Base-by-base conservation (phyloP, 2,888 invertebrate genomes). In the Hetaerina titia region DNA sequence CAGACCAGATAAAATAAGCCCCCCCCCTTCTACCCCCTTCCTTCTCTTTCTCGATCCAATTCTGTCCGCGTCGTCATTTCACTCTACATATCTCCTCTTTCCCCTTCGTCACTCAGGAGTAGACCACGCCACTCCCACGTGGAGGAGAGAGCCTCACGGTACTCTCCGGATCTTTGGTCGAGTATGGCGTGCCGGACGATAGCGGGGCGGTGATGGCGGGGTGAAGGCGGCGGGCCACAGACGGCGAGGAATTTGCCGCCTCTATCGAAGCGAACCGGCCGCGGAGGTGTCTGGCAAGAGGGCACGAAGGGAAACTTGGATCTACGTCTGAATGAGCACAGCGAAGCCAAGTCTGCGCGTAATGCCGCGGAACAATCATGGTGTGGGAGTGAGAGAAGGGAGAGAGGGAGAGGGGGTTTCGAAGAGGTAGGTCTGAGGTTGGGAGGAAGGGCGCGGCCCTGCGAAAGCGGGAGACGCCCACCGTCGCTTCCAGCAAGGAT, bases 281-380 rank as follows among this genome's bases (percentile, higher is more conserved):
- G 69, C 22, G 69, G 31, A 11, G 8, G 57, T 56, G 89, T 57
- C 89, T 57, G 57, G 89, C 57, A 17, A 89, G 56, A 9, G 25
- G 22, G 31, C 69, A 69, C 69, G 69, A 22, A 19, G 7, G 58
- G n/a, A 89, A 58, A 58, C 89, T 57, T 89, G 89, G 89, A 89
- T 89, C 57, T 58, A 19, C 56, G 56, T 89, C 57, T 81, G 89
- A 89, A 89, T 58, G 58, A n/a, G 58, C 89, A 89, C 7, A 25
- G 11, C 81, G 81, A 81, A 69, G 81, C 81, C 81, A 81, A 81
- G 81, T 81, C 81, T 81, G 81, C 22, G 81, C 81, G 81, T 11
- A 81, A 81, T 31, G 89, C 89, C 22, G 89, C 58, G 89, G 57
- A 56, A 58, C 89, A 58, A 56, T 58, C 57, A 58, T 13, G 81